Evolutionary conservation across 2,888 invertebrate genomes (phyloP), one percentile per base, ranked within the genome.

Genomic region (Agrotis clavis): DNA sequence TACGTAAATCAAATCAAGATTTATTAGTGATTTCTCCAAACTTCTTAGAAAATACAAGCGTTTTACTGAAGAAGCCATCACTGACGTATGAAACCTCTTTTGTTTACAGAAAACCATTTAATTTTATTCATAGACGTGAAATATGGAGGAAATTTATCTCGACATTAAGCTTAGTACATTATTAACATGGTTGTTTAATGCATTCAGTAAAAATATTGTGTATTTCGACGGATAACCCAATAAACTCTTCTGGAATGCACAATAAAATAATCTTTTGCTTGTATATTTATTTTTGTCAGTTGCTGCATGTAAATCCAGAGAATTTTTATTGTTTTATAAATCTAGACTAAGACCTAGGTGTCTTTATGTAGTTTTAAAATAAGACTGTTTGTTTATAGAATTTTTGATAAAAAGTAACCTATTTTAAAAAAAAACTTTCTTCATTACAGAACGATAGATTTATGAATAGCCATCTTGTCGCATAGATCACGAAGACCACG

Each of bases 1-100:
- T 71, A 59, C 81, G 71, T 83, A 82, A 79, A 84, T 84, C 85
- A 82, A 71, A 70, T 25, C 21, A 67, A 79, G 77, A 85, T 84
- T 82, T 82, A 83, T 82, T 72, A 51, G 71, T 56, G 72, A 83
- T 74, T 75, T 67, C 64, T 74, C 48, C 30, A 47, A 30, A 61
- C 59, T 77, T 84, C 79, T 64, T 19, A 70, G 77, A 85, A 84
- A 16, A 54, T 56, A 47, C 59, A 71, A 63, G 66, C 79, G 30
- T 74, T 16, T 30, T 56, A 74, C 45, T 71, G 35, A 76, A 68
- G 67, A 78, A 79, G 60, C 66, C 60, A 75, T 72, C 62, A 65
- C 21, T 78, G 76, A 79, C 76, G 79, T 81, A 56, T 53, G 47
- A 70, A 75, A 60, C 62, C 63, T 77, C 75, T 54, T 68, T 85